phyloP scores from a whole-genome alignment of 2,888 invertebrate genomes.

The Mythimna pallens region DNA sequence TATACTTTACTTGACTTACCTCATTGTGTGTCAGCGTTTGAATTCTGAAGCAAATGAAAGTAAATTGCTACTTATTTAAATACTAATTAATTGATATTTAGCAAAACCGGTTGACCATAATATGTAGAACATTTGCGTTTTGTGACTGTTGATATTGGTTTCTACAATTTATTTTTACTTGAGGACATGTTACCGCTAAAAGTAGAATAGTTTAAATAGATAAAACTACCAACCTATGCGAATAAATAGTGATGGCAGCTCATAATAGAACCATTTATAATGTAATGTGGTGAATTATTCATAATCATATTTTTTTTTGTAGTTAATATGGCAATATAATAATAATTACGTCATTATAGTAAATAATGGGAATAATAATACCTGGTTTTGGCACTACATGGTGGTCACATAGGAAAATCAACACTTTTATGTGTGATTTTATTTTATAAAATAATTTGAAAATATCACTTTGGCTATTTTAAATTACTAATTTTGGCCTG shows the following conservation, averaged over 20 bases:
- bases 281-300: too few relatives aligned
- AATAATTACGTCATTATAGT: too few relatives aligned
- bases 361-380: too few relatives aligned
- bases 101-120: neutral
- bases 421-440: neutral
- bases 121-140: neutral
- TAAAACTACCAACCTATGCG: neutral
- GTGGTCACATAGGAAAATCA: neutral
- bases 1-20: slow-evolving; percentile 28
- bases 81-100: neutral
- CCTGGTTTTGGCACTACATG: neutral
- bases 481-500: too few relatives aligned
- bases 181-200: slow-evolving; percentile 27
- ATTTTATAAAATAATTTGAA: neutral
- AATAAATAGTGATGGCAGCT: neutral
- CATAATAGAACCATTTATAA: neutral
- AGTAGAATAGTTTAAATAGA: neutral
- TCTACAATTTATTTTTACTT: neutral
- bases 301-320: too few relatives aligned
- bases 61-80: neutral
- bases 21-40: slow-evolving; percentile 1
- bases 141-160: slow-evolving; percentile 12
- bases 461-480: too few relatives aligned
- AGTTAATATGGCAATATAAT: too few relatives aligned
- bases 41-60: neutral